A percentile compares a stretch with the other conserved stretches of the same genome.
These are phyloP conservation scores for Lepidurus apus DNA, from an alignment of 1,140 invertebrate genomes.

Conservation along the genomic window DNA sequence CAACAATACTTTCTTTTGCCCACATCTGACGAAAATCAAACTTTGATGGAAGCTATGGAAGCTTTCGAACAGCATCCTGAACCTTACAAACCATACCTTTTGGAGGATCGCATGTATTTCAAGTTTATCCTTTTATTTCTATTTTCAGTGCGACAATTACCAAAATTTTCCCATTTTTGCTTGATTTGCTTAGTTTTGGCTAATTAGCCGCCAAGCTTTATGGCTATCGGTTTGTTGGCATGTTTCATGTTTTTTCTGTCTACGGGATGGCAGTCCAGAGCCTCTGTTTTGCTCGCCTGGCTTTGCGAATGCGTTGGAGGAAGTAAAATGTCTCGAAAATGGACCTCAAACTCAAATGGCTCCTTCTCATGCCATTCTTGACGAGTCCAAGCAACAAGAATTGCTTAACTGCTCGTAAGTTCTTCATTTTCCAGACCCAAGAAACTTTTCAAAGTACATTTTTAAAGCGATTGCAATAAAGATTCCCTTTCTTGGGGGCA, in stretches of 20 bases:
- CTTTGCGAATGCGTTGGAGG: neutral
- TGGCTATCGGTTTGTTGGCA: neutral
- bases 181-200: too few relatives aligned
- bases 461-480: too few relatives aligned
- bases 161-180: neutral
- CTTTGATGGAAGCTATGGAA: slow-evolving; percentile 16
- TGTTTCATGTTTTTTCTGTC: neutral
- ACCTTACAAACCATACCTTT: neutral
- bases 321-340: neutral
- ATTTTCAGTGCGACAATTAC: neutral
- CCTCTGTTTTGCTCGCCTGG: slow-evolving; percentile 7
- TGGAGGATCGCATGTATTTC: neutral
- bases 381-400: neutral
- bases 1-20: neutral
- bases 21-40: neutral
- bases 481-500: neutral
- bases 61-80: neutral
- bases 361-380: neutral
- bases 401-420: slow-evolving; percentile 18
- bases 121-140: neutral
- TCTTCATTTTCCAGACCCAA: neutral
- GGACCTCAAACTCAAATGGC: slow-evolving; percentile 8
- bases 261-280: neutral
- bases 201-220: too few relatives aligned
- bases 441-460: neutral